A percentile compares a stretch with the other conserved stretches of the same genome.
Evolutionary conservation across 2,888 invertebrate genomes (phyloP).

Genomic region (Ellobium chinense): DNA sequence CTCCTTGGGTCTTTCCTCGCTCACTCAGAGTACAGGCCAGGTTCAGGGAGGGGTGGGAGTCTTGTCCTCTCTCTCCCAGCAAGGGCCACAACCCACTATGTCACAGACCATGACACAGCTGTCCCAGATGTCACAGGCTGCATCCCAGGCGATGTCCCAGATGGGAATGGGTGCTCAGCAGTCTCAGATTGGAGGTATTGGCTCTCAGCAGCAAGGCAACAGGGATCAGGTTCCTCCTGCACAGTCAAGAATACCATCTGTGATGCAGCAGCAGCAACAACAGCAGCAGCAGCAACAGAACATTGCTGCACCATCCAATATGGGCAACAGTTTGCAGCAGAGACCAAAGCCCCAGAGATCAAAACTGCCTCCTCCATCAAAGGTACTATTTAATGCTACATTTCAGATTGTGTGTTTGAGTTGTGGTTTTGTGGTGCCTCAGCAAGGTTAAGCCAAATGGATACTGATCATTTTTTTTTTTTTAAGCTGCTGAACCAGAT

Average conservation of each 20-base stretch:
- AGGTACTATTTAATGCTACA: conserved; percentile 81
- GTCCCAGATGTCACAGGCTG: conserved; percentile 53
- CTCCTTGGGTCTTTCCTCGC: conserved; percentile 52
- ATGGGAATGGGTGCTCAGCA: conserved; percentile 39
- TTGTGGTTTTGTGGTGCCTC: background rate
- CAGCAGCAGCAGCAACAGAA: conserved; percentile 44
- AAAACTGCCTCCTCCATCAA: conserved; percentile 89
- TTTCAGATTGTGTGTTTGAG: background rate
- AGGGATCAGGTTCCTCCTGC: conserved; percentile 44
- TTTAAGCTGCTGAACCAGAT: too few species aligned
- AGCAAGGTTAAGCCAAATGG: background rate
- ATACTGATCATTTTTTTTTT: background rate
- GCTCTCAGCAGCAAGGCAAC: conserved; percentile 52
- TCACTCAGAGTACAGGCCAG: conserved; percentile 39
- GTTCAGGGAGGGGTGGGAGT: conserved; percentile 26
- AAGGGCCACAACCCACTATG: conserved; percentile 40
- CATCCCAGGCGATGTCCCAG: conserved; percentile 44
- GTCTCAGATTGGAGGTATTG: conserved; percentile 42
- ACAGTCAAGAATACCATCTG: conserved; percentile 45
- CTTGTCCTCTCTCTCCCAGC: conserved; percentile 32
- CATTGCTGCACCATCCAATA: conserved; percentile 42
- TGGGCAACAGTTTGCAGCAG: conserved; percentile 73
- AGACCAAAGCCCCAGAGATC: conserved; percentile 82
- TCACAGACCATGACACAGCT: conserved; percentile 49
- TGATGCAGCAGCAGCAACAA: conserved; percentile 43